These are phyloP conservation scores for Wasmannia auropunctata DNA, from an alignment of 1,140 invertebrate genomes.

Conservation along the genomic window DNA sequence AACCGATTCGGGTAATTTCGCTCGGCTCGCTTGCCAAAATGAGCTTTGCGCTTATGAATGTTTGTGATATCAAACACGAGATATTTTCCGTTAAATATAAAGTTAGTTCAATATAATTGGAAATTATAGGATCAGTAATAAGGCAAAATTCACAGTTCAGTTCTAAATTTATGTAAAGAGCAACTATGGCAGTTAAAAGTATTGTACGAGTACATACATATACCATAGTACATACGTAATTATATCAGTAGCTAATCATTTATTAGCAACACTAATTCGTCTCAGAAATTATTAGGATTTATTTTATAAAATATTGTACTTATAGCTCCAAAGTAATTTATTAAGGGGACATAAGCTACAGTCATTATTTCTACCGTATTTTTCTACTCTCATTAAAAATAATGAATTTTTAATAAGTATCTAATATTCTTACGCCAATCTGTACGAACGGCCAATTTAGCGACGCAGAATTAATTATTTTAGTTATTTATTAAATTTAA, in stretches of 20 bases:
- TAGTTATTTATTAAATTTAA: background rate
- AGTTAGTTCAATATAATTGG: background rate
- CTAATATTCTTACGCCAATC: background rate
- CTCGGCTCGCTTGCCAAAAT: slow-evolving; percentile 13
- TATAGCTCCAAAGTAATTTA: too few species aligned
- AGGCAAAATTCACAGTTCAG: background rate
- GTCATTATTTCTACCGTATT: background rate
- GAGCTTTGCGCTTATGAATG: slow-evolving; percentile 22
- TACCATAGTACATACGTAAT: background rate
- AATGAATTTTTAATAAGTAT: slow-evolving; percentile 3
- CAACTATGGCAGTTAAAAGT: background rate
- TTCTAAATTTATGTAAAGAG: background rate
- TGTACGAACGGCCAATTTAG: background rate
- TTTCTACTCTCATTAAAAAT: too few species aligned
- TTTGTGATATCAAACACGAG: background rate
- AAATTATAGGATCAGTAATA: background rate
- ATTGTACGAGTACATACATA: background rate
- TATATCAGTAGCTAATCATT: background rate
- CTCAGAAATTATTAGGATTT: background rate
- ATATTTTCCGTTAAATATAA: background rate
- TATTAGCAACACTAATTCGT: too few species aligned
- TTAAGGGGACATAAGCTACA: background rate
- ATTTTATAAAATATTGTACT: background rate
- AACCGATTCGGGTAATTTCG: slow-evolving; percentile 48
- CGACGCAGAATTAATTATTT: background rate